These are phyloP conservation scores for Elymnias hypermnestra DNA, from an alignment of 1,140 invertebrate species.

Conservation along the genomic window DNA sequence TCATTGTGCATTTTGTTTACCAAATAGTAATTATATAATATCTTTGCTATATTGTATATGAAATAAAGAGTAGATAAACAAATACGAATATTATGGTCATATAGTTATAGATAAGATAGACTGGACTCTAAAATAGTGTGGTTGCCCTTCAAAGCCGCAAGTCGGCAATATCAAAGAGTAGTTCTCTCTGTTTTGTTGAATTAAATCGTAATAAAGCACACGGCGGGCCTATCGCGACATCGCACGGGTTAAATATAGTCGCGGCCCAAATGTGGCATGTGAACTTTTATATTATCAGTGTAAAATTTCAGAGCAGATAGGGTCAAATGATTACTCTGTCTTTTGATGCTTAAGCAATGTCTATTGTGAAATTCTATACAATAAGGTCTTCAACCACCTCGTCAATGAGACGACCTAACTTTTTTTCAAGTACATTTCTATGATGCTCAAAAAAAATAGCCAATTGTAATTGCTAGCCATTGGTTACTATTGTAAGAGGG, in stretches of 20 bases:
- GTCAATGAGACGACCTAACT: too few relatives aligned
- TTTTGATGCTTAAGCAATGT: slow-evolving; percentile 10
- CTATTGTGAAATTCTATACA: slow-evolving; percentile 5
- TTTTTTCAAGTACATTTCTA: too few relatives aligned
- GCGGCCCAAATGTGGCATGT: slow-evolving; percentile 51
- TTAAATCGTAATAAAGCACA: slow-evolving; percentile 67
- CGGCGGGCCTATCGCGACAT: slow-evolving; percentile 47
- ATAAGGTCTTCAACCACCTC: too few relatives aligned
- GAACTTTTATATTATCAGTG: slow-evolving; percentile 50
- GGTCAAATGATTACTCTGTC: slow-evolving; percentile 17
- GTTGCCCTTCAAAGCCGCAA: slow-evolving; percentile 23
- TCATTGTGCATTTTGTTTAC: too few relatives aligned
- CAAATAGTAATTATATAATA: too few relatives aligned
- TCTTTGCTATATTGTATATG: too few relatives aligned
- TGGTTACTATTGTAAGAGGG: too few relatives aligned
- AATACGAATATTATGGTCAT: not conserved
- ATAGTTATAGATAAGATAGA: not conserved
- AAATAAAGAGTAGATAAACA: not conserved
- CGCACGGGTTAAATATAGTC: slow-evolving; percentile 47
- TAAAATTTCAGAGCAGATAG: slow-evolving; percentile 38
- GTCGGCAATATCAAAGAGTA: slow-evolving; percentile 59
- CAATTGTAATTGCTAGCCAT: too few relatives aligned
- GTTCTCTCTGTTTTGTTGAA: slow-evolving; percentile 55
- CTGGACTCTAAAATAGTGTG: slow-evolving; percentile 6
- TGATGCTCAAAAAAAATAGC: too few relatives aligned